Conservation (phyloP, 2,888 invertebrate genomes). For the Willowsia nigromaculata region DNA sequence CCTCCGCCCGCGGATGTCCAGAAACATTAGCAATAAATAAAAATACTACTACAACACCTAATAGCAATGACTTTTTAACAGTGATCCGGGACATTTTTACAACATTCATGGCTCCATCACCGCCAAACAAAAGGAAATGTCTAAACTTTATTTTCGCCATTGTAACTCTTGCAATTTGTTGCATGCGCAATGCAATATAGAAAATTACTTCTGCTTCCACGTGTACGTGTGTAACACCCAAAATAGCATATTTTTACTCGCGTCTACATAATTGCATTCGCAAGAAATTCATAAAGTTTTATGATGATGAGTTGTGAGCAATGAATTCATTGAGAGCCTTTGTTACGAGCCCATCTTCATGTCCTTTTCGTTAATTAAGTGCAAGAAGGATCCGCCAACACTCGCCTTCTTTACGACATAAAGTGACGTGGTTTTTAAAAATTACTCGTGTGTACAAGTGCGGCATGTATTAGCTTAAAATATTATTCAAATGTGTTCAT, state of each 20-base stretch:
- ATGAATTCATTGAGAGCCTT: too few species aligned
- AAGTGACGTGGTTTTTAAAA: too few species aligned
- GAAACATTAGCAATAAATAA: conserved; percentile 49
- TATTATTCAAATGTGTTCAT: conserved; percentile 8
- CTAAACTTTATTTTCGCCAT: conserved; percentile 24
- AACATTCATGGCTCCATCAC: conserved; percentile 10
- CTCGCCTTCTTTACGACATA: too few species aligned
- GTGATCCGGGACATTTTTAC: conserved; percentile 25
- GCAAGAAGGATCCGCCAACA: too few species aligned
- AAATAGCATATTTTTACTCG: too few species aligned
- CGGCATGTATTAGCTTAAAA: not conserved
- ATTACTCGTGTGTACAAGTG: too few species aligned
- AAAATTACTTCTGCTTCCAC: not conserved
- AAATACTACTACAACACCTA: conserved; percentile 1
- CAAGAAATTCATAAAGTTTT: too few species aligned
- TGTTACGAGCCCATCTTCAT: too few species aligned
- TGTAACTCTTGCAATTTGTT: not conserved
- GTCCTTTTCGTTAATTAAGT: too few species aligned
- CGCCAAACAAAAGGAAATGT: not conserved
- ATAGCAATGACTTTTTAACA: not conserved
- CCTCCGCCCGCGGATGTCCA: conserved; percentile 5
- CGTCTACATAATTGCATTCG: too few species aligned
- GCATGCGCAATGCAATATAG: not conserved
- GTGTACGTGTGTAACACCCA: not conserved
- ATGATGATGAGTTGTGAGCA: too few species aligned